phyloP scores from a whole-genome alignment of 2,113 vertebrate species.

The Apeltes quadracus region DNA sequence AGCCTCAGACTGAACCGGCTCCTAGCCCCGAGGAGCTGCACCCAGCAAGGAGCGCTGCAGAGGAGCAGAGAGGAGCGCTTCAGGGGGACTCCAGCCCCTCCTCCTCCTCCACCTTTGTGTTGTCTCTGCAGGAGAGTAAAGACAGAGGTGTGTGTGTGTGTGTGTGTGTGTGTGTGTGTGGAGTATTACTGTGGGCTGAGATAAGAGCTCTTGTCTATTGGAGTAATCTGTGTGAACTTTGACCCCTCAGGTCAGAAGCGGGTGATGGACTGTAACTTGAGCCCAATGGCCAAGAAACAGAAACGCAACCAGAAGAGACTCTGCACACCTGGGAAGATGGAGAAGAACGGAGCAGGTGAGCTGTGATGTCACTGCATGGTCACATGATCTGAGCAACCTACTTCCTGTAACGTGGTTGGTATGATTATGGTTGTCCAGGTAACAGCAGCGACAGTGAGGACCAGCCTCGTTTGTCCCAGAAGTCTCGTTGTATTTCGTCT shows the following conservation, averaged over 20 bases:
- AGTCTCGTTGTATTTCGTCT: slow-evolving; percentile 83
- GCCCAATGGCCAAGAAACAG: slow-evolving; percentile 89
- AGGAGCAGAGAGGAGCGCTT: slow-evolving; percentile 87
- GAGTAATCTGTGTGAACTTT: slow-evolving; percentile 29
- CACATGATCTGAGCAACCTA: neutral
- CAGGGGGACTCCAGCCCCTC: slow-evolving; percentile 84
- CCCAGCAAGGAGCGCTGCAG: slow-evolving; percentile 80
- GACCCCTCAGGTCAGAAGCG: slow-evolving; percentile 89
- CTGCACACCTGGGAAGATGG: slow-evolving; percentile 83
- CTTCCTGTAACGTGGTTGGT: too few relatives aligned
- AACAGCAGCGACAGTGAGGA: slow-evolving; percentile 99
- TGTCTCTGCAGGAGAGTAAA: slow-evolving; percentile 82
- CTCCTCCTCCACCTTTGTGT: slow-evolving; percentile 82
- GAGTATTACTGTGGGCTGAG: too few relatives aligned
- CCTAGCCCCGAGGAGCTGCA: slow-evolving; percentile 85
- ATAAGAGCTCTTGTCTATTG: neutral
- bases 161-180: slow-evolving; percentile 61
- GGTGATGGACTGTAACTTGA: slow-evolving; percentile 83
- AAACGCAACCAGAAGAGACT: slow-evolving; percentile 93
- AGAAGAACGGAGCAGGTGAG: slow-evolving; percentile 93
- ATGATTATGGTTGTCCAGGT: slow-evolving; percentile 71
- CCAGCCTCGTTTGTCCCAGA: slow-evolving; percentile 81
- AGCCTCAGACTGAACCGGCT: slow-evolving; percentile 60
- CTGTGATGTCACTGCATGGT: neutral
- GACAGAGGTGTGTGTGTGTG: slow-evolving; percentile 82